Conservation (phyloP, 2,797 vertebrate genomes). For the Lates japonicus region DNA sequence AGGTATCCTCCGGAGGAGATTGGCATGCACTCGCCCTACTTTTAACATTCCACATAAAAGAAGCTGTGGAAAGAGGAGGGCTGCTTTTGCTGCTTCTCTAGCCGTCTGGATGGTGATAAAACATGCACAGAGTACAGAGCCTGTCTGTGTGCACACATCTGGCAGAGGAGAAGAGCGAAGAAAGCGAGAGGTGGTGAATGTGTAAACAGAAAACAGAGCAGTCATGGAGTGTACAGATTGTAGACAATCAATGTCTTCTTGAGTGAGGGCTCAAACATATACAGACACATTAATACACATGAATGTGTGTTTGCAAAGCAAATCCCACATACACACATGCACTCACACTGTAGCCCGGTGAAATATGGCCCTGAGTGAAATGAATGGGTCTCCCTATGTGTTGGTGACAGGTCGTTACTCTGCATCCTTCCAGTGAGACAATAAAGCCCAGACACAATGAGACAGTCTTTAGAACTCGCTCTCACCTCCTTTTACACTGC, state of each 20-base stretch:
- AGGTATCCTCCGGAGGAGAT: slow-evolving; percentile 60
- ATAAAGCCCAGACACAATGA: slow-evolving; percentile 84
- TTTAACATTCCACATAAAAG: slow-evolving; percentile 66
- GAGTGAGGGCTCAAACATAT: slow-evolving; percentile 14
- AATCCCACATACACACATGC: slow-evolving; percentile 39
- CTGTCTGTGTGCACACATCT: slow-evolving; percentile 13
- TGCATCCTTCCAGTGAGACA: slow-evolving; percentile 79
- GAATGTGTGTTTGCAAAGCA: slow-evolving; percentile 46
- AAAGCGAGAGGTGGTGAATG: slow-evolving; percentile 27
- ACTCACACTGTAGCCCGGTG: slow-evolving; percentile 56
- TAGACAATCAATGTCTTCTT: slow-evolving; percentile 40
- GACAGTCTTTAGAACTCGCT: slow-evolving; percentile 79
- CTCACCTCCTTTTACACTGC: slow-evolving; percentile 78
- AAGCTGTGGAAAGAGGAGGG: slow-evolving; percentile 20
- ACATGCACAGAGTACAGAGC: slow-evolving; percentile 47
- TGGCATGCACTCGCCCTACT: slow-evolving; percentile 60
- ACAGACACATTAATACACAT: slow-evolving; percentile 48
- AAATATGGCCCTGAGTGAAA: slow-evolving; percentile 80
- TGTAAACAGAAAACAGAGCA: slow-evolving; percentile 49
- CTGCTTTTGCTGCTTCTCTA: slow-evolving; percentile 39
- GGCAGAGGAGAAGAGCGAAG: slow-evolving; percentile 34
- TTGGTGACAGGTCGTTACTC: slow-evolving; percentile 84
- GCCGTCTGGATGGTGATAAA: slow-evolving; percentile 54
- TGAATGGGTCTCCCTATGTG: slow-evolving; percentile 74
- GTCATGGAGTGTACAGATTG: slow-evolving; percentile 30